Conservation (phyloP, 2,797 vertebrate species). For the Lacerta agilis region DNA sequence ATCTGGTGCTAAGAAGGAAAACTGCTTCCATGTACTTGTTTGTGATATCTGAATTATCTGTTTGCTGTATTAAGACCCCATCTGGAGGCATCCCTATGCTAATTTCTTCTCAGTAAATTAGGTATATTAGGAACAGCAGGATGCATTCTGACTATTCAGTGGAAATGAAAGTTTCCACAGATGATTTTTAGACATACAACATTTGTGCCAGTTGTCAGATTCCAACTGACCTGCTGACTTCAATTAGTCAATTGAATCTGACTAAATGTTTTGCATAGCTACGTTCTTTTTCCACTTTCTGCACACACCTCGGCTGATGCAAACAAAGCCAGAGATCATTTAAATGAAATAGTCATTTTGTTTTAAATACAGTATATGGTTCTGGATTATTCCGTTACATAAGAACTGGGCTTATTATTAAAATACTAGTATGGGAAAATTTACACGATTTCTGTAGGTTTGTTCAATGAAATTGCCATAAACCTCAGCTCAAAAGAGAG, state of each 20-base stretch:
- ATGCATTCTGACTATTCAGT: constrained; percentile 3
- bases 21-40: too few relatives aligned
- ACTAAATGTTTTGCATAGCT: not conserved
- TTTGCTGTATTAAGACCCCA: too few relatives aligned
- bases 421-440: not conserved
- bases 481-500: not conserved
- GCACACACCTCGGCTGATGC: constrained; percentile 9
- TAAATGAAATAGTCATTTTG: not conserved
- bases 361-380: not conserved
- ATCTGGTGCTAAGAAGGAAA: too few relatives aligned
- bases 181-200: not conserved
- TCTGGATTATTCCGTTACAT: not conserved
- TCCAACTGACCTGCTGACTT: constrained; percentile 9
- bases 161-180: not conserved
- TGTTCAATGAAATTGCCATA: not conserved
- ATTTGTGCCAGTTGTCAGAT: not conserved
- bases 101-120: not conserved
- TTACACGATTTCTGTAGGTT: not conserved
- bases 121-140: not conserved
- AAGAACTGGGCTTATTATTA: not conserved
- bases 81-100: not conserved
- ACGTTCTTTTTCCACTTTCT: constrained; percentile 18
- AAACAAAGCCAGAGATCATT: not conserved
- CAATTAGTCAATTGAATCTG: not conserved
- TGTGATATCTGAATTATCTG: too few relatives aligned